Evolutionary conservation across 1,140 invertebrate species (phyloP).

Genomic region (Saccostrea echinata): DNA sequence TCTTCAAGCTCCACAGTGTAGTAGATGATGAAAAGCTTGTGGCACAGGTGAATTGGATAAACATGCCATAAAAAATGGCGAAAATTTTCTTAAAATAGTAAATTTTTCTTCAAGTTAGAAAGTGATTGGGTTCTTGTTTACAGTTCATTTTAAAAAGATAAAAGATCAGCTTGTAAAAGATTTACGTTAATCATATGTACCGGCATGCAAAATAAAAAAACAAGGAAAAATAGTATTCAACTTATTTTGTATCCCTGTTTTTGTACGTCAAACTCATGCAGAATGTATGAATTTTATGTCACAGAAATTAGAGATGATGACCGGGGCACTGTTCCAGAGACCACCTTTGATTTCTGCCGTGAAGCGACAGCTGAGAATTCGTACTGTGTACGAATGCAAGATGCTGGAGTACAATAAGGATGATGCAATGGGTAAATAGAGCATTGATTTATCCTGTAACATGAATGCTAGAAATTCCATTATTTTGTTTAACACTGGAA

Average conservation of each 20-base stretch:
- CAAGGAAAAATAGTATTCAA: too few relatives aligned
- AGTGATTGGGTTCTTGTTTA: neutral
- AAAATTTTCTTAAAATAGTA: too few relatives aligned
- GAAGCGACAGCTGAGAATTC: constrained; percentile 96
- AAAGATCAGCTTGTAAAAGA: too few relatives aligned
- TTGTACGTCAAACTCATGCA: neutral
- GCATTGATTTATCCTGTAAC: neutral
- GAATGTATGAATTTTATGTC: neutral
- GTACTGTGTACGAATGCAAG: constrained; percentile 97
- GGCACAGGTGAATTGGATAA: constrained; percentile 72
- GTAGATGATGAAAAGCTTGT: constrained; percentile 91
- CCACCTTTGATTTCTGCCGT: constrained; percentile 99
- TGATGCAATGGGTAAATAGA: constrained; percentile 89
- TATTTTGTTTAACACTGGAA: too few relatives aligned
- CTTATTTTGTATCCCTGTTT: too few relatives aligned
- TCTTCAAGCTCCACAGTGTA: constrained; percentile 95
- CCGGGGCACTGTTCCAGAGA: constrained; percentile 98
- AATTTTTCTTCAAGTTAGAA: too few relatives aligned
- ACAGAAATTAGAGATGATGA: constrained; percentile 88
- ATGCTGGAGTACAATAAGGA: constrained; percentile 95
- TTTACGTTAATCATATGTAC: too few relatives aligned
- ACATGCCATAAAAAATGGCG: too few relatives aligned
- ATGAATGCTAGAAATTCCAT: neutral
- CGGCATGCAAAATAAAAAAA: too few relatives aligned
- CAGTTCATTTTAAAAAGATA: too few relatives aligned